Evolutionary conservation across 2,113 vertebrate species (phyloP).

Genomic region (Petromus typicus): DNA sequence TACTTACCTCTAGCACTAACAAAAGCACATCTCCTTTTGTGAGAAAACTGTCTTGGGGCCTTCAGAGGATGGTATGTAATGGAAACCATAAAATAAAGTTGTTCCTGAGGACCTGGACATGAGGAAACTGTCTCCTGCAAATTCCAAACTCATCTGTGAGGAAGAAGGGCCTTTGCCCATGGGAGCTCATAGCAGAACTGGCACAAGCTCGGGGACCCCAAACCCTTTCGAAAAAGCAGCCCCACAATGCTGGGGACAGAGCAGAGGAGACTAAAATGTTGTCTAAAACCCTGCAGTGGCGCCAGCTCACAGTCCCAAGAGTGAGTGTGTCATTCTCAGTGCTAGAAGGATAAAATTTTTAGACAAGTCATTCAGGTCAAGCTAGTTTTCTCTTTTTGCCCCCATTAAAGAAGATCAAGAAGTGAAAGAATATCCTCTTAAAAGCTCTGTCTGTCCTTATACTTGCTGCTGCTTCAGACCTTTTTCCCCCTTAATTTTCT

Average conservation of each 20-base stretch:
- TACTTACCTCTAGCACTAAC: neutral
- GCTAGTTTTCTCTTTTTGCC: neutral
- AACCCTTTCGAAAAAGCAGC: neutral
- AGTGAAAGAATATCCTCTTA: neutral
- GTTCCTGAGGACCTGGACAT: neutral
- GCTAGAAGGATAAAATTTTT: neutral
- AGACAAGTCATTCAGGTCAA: rapidly evolving
- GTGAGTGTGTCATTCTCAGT: rapidly evolving
- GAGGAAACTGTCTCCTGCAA: neutral
- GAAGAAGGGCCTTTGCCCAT: rapidly evolving
- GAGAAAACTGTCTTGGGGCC: neutral
- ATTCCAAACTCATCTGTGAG: neutral
- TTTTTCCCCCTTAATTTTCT: neutral
- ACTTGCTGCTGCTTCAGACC: neutral
- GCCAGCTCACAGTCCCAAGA: neutral
- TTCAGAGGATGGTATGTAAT: neutral
- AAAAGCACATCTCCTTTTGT: neutral
- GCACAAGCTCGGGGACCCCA: neutral
- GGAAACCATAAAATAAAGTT: neutral
- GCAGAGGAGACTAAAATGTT: neutral
- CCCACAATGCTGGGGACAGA: neutral
- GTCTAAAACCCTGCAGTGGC: neutral
- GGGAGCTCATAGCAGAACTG: neutral
- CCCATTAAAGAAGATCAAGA: neutral
- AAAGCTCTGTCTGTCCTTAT: neutral